phyloP scores from a whole-genome alignment of 2,888 invertebrate genomes.

The Fabriciana adippe region DNA sequence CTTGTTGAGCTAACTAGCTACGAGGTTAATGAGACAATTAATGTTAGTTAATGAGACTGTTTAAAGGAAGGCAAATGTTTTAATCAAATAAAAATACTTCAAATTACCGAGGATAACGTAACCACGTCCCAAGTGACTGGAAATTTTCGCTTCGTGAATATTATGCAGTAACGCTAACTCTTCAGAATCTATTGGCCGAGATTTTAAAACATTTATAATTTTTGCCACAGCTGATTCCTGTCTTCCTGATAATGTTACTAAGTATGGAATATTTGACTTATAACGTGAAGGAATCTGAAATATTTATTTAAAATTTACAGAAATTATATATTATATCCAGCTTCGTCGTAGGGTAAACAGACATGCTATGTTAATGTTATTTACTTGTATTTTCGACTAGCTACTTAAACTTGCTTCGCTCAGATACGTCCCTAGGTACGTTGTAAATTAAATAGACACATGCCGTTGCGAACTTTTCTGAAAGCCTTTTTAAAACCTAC shows the following conservation, averaged over 20 bases:
- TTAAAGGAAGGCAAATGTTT: not conserved
- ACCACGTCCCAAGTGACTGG: constrained; percentile 67
- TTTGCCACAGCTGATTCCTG: constrained; percentile 53
- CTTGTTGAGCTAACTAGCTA: too few relatives aligned
- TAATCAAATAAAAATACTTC: not conserved
- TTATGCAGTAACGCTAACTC: constrained; percentile 64
- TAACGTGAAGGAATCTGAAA: constrained; percentile 56
- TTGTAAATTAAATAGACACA: too few relatives aligned
- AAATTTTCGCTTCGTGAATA: constrained; percentile 54
- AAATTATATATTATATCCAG: not conserved
- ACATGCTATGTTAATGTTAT: too few relatives aligned
- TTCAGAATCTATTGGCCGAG: constrained; percentile 62
- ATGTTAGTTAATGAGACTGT: too few relatives aligned
- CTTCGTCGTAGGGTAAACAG: too few relatives aligned
- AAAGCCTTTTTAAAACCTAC: too few relatives aligned
- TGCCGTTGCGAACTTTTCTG: too few relatives aligned
- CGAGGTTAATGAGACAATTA: too few relatives aligned
- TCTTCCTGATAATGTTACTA: constrained; percentile 60
- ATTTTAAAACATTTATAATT: constrained; percentile 56
- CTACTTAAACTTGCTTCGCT: too few relatives aligned
- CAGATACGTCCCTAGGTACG: too few relatives aligned
- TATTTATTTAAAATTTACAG: not conserved
- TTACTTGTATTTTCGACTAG: too few relatives aligned
- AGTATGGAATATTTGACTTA: constrained; percentile 54
- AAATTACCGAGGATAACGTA: constrained; percentile 56